Conservation (phyloP, 2,113 vertebrate genomes). For the Toxostoma redivivum region DNA sequence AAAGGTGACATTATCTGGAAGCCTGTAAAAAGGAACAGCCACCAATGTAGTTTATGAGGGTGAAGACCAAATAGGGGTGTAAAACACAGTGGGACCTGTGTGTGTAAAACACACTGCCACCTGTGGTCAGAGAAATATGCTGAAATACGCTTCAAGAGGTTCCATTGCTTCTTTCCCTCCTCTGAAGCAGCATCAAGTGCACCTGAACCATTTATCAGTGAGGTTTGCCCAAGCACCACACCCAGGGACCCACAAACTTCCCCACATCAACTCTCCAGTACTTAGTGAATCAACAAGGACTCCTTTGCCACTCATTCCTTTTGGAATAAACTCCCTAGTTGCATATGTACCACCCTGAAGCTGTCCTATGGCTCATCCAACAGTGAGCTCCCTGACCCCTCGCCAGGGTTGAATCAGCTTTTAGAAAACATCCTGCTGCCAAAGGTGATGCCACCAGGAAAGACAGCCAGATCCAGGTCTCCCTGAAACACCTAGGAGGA, state of each 20-base stretch:
- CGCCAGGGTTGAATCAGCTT: neutral
- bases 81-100: neutral
- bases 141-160: neutral
- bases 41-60: neutral
- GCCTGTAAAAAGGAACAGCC: constrained; percentile 66
- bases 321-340: neutral
- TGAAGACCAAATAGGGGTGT: neutral
- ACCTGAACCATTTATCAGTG: neutral
- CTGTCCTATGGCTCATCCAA: neutral
- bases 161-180: neutral
- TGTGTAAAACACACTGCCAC: neutral
- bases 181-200: neutral
- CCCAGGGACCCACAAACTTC: neutral
- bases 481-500: neutral
- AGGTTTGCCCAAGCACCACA: neutral
- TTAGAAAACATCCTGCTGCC: neutral
- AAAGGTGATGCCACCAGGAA: neutral
- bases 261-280: neutral
- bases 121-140: neutral
- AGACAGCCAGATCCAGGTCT: neutral
- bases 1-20: constrained; percentile 92
- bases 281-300: neutral
- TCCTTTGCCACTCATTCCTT: neutral
- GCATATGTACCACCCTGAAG: fast-evolving
- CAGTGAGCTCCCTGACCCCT: neutral